Conservation (phyloP, 2,888 invertebrate genomes). For the Erannis defoliaria region DNA sequence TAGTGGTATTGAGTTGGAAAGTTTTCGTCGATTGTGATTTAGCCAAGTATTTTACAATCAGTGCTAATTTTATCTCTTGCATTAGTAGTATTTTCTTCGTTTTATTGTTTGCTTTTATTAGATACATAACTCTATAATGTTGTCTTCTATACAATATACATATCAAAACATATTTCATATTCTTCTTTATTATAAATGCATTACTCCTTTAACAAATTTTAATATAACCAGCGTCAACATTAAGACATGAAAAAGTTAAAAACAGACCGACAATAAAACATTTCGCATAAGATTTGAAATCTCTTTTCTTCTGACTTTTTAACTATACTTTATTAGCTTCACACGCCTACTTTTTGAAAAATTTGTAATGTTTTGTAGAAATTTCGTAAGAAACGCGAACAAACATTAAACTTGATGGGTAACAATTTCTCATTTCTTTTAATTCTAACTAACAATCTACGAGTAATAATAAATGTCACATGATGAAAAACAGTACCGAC, state of each 20-base stretch:
- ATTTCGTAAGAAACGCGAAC: conserved; percentile 3
- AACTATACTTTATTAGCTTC: conserved; percentile 3
- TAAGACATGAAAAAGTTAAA: background rate
- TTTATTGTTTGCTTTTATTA: too few species aligned
- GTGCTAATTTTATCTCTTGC: too few species aligned
- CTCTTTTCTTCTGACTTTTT: conserved; percentile 1
- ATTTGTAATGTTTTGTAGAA: conserved; percentile 2
- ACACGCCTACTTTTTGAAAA: conserved; percentile 14
- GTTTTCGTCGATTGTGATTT: background rate
- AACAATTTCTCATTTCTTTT: conserved; percentile 21
- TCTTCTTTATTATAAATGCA: too few species aligned
- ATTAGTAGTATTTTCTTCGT: too few species aligned
- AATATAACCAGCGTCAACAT: background rate
- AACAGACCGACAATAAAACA: background rate
- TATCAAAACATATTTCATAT: too few species aligned
- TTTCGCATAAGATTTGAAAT: background rate
- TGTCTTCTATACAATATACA: too few species aligned
- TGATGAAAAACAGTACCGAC: conserved; percentile 12
- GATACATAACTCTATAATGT: too few species aligned
- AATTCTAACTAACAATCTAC: conserved; percentile 8
- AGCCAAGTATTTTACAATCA: background rate
- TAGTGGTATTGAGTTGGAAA: background rate
- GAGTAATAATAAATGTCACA: conserved; percentile 12
- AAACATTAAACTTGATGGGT: conserved; percentile 4
- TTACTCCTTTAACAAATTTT: background rate